These are phyloP conservation scores for Papilio dardanus DNA, from an alignment of 1,140 invertebrate genomes.

Conservation along the genomic window DNA sequence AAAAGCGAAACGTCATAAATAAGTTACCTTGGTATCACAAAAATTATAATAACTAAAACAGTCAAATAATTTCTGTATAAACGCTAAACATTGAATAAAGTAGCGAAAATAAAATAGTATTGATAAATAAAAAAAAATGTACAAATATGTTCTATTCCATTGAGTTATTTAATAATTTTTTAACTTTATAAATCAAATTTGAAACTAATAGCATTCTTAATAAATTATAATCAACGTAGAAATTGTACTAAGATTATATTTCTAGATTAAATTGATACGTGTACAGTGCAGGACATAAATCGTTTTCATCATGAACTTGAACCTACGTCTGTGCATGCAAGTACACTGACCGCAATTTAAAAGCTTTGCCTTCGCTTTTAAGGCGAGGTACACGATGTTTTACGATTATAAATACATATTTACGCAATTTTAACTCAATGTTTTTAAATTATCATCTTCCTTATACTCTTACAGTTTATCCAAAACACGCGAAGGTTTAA, in stretches of 20 bases:
- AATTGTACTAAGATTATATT: background rate
- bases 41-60: too few relatives aligned
- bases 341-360: conserved; percentile 1
- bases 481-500: background rate
- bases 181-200: too few relatives aligned
- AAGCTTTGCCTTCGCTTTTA: background rate
- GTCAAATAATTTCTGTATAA: too few relatives aligned
- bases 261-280: too few relatives aligned
- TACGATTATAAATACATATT: conserved; percentile 11
- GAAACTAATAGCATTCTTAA: too few relatives aligned
- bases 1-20: background rate
- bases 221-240: too few relatives aligned
- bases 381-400: background rate
- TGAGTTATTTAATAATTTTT: too few relatives aligned
- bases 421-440: background rate
- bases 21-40: background rate
- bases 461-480: conserved; percentile 3
- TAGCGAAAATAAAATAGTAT: too few relatives aligned
- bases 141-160: too few relatives aligned
- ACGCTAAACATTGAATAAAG: too few relatives aligned
- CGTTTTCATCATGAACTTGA: conserved; percentile 7
- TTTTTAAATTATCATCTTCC: conserved; percentile 15
- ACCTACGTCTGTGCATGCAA: background rate
- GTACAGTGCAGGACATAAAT: background rate
- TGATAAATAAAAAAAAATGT: too few relatives aligned